These are phyloP conservation scores for Nipponacmea schrenckii DNA, from an alignment of 2,888 invertebrate species.

Conservation along the genomic window DNA sequence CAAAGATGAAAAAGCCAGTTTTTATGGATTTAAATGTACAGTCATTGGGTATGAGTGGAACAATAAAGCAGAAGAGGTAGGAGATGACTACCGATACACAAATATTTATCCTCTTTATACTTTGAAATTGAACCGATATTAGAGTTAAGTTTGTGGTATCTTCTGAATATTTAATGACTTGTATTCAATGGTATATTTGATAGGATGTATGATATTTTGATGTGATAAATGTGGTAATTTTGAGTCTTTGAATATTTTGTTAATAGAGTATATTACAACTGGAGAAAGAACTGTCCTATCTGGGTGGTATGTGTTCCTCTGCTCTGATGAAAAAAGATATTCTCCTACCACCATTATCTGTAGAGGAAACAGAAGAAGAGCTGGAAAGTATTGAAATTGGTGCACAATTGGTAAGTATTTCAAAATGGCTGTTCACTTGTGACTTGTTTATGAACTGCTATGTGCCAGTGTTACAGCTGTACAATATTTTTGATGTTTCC, in stretches of 20 bases:
- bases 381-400: slow-evolving; percentile 78
- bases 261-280: slow-evolving; percentile 72
- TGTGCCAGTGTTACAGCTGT: no score
- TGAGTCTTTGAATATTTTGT: not conserved
- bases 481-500: no score
- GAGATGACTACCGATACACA: not conserved
- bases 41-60: slow-evolving; percentile 77
- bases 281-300: slow-evolving; percentile 89
- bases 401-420: slow-evolving; percentile 68
- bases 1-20: slow-evolving; percentile 85
- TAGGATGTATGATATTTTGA: not conserved
- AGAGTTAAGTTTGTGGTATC: no score
- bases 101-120: not conserved
- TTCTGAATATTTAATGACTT: no score
- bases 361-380: slow-evolving; percentile 77
- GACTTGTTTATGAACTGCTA: no score
- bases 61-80: slow-evolving; percentile 66
- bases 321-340: slow-evolving; percentile 87
- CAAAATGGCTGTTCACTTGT: no score
- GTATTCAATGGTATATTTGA: not conserved
- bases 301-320: slow-evolving; percentile 91
- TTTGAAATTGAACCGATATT: not conserved
- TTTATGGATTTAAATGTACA: slow-evolving; percentile 86
- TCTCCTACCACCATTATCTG: slow-evolving; percentile 73
- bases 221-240: not conserved